A percentile compares a stretch with the other conserved stretches of the same genome.
Evolutionary conservation across 2,797 vertebrate genomes (phyloP).

Genomic region (Syngnathus acus): DNA sequence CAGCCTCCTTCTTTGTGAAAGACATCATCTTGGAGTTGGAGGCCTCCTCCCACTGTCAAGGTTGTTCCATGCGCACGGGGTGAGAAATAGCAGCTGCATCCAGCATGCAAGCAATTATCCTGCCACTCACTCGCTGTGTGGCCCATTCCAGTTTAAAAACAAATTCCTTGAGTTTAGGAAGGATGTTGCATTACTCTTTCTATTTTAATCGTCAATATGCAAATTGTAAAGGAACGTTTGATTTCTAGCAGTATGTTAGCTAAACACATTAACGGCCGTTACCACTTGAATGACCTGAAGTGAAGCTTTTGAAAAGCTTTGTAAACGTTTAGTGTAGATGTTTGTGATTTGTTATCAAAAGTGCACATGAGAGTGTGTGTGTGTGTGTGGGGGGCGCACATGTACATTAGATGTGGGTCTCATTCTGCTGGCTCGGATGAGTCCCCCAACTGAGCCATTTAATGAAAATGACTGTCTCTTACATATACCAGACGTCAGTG

Average conservation of each 20-base stretch:
- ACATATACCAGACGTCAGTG: conserved; percentile 36
- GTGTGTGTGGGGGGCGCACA: conserved; percentile 14
- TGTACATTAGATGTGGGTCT: conserved; percentile 52
- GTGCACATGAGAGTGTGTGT: conserved; percentile 32
- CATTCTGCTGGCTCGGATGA: conserved; percentile 66
- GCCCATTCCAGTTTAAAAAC: conserved; percentile 34
- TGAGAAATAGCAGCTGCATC: conserved; percentile 28
- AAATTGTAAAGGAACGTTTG: conserved; percentile 52
- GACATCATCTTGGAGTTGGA: conserved; percentile 15
- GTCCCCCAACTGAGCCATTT: conserved; percentile 60
- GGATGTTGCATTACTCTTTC: conserved; percentile 50
- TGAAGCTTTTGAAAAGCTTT: conserved; percentile 68
- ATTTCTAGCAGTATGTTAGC: conserved; percentile 74
- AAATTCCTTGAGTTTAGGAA: conserved; percentile 62
- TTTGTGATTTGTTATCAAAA: conserved; percentile 24
- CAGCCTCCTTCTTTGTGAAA: conserved; percentile 2
- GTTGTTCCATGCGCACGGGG: conserved; percentile 14
- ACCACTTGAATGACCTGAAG: conserved; percentile 86
- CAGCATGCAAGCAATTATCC: conserved; percentile 4
- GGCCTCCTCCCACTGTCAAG: conserved; percentile 5
- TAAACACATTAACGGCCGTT: conserved; percentile 72
- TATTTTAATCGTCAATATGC: conserved; percentile 30
- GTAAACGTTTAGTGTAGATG: conserved; percentile 24
- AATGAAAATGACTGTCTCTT: conserved; percentile 59
- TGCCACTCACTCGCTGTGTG: conserved; percentile 24